A percentile compares a stretch with the other conserved stretches of the same genome.
These are phyloP conservation scores for Ophion ellenae DNA, from an alignment of 2,888 invertebrate genomes.

Conservation along the genomic window DNA sequence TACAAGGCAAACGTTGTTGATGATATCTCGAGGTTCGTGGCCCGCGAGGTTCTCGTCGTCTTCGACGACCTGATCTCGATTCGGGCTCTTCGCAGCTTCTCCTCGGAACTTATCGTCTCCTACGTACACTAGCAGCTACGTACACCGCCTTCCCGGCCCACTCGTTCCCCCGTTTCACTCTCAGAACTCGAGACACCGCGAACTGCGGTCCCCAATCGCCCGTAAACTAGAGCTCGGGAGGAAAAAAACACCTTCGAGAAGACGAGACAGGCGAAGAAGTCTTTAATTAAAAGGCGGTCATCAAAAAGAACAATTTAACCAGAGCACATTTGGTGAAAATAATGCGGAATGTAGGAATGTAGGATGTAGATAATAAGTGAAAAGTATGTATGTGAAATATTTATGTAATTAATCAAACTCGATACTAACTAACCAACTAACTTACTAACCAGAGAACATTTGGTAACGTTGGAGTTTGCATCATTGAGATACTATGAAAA, in stretches of 20 bases:
- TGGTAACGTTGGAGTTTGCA: too few species aligned
- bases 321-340: too few species aligned
- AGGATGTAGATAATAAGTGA: too few species aligned
- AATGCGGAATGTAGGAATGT: too few species aligned
- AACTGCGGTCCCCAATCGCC: not conserved
- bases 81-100: slow-evolving; percentile 40
- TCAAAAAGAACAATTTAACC: too few species aligned
- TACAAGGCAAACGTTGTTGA: slow-evolving; percentile 47
- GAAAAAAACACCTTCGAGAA: slow-evolving; percentile 25
- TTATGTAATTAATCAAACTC: too few species aligned
- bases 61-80: slow-evolving; percentile 63
- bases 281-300: too few species aligned
- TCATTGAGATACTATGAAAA: too few species aligned
- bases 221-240: not conserved
- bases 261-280: too few species aligned
- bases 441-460: too few species aligned
- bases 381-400: too few species aligned
- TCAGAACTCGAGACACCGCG: not conserved
- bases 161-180: not conserved
- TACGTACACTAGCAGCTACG: slow-evolving; percentile 20
- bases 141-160: not conserved
- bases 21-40: slow-evolving; percentile 62
- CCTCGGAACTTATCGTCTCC: slow-evolving; percentile 41
- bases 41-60: slow-evolving; percentile 51
- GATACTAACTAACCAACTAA: too few species aligned